Base-by-base conservation (phyloP, 2,888 invertebrate genomes). In the Choreutis nemorana region DNA sequence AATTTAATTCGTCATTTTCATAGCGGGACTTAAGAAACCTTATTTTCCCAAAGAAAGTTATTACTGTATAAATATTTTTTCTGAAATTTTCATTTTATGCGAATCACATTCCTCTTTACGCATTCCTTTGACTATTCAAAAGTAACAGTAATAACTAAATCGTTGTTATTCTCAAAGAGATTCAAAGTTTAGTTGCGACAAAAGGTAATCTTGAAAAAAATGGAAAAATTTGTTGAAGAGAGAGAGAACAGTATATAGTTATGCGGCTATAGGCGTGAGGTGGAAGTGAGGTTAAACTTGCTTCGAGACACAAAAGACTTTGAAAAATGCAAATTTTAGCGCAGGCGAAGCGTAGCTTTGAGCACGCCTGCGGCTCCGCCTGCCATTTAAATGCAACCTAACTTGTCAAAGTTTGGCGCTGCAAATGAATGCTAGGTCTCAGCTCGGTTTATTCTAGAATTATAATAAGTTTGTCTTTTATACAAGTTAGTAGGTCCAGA, bases 1-100 rank as follows among this genome's bases (percentile, higher is more conserved):
- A 75, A 70, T 70, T 72, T 72, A 70, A 72, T 72, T 68, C 63
- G 66, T 72, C 61, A 70, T 68, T 71, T 71, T 65, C 63, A 62
- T 59, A 56, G 58, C 53, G 44, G 39, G 48, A 54, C 55, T 52
- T 50, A 58, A 57, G 54, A 55, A 63, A 62, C 65, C 64, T 68
- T 71, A 71, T 70, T 63, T 55, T 58, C 60, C 57, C 41, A 48
- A 59, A 62, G 57, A 50, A 52, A 50, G 50, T 50, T 57, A 57
- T 63, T 63, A 66, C 59, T 58, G 46, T 47, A 55, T 55, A 53
- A 59, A 58, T 51, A 51, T 50, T 51, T 55, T 52, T 55, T 37
- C 31, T 26, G 29, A 13, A 26, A 18, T 18, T 18, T 5, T 18
- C 18, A 18, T 18, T 18, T 18, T 18, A 18, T 18, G n/a, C n/a